Evolutionary conservation across 2,113 vertebrate genomes (phyloP).

Genomic region (Megaleporinus macrocephalus): DNA sequence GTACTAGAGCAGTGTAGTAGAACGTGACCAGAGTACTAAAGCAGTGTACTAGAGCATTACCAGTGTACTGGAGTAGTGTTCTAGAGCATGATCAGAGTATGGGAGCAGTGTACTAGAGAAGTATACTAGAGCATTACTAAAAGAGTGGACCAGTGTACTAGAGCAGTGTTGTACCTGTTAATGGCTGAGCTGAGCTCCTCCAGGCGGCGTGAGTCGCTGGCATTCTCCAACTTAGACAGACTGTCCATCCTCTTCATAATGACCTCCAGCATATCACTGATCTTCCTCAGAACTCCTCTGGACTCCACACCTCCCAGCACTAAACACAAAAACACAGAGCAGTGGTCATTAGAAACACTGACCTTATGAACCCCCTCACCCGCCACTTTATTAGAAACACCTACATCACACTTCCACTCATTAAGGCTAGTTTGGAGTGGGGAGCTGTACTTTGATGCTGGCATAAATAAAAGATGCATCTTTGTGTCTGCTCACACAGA

Average conservation of each 20-base stretch:
- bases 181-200: constrained; percentile 79
- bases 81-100: too few relatives aligned
- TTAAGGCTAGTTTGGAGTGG: not conserved
- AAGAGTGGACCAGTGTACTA: not conserved
- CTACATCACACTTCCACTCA: too few relatives aligned
- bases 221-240: constrained; percentile 87
- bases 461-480: not conserved
- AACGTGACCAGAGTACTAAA: too few relatives aligned
- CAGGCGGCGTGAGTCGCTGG: constrained; percentile 82
- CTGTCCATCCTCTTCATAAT: constrained; percentile 91
- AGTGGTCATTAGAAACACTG: too few relatives aligned
- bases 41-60: too few relatives aligned
- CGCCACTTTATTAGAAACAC: not conserved
- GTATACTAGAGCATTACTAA: too few relatives aligned
- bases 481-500: not conserved
- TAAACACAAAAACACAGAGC: constrained; percentile 61
- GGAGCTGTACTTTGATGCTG: not conserved
- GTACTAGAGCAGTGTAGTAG: too few relatives aligned
- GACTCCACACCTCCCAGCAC: constrained; percentile 87
- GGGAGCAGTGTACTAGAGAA: too few relatives aligned
- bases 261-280: constrained; percentile 96
- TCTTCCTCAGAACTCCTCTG: constrained; percentile 88
- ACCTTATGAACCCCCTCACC: not conserved
- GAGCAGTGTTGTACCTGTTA: constrained; percentile 81
- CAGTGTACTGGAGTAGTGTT: too few relatives aligned